Evolutionary conservation across 1,140 invertebrate species (phyloP), one percentile per base, ranked within the genome.

Genomic region (Drosophila santomea): DNA sequence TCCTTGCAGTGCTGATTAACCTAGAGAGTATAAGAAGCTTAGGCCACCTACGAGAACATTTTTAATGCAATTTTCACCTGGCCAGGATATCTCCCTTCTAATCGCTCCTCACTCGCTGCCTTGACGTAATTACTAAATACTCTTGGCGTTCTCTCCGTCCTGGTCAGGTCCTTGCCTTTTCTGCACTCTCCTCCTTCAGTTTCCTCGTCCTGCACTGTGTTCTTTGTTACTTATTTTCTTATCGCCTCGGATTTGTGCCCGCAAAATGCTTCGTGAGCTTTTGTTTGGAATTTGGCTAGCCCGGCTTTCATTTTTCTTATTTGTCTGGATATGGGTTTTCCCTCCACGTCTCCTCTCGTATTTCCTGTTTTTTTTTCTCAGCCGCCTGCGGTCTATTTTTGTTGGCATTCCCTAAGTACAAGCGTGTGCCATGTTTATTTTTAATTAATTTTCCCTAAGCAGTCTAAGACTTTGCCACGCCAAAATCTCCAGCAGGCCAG

Each of bases 391-490:
- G 80, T 88, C 76, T 88, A 84, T 89, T 88, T 89, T 88, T 54
- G 80, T 78, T 80, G 85, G 85, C 73, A 89, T 90, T 84, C 77
- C 80, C 60, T 61, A 76, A 78, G 80, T 62, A 89, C 84, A 89
- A 89, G 84, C 69, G 84, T 89, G 84, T 89, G 84, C 84, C 84
- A 89, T 89, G 84, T 89, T 89, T 89, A 89, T 89, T 89, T 89
- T 89, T 89, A 89, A 89, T 89, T 89, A 89, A 89, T 89, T 89
- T 89, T 89, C 80, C 84, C 89, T 89, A 89, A 89, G 80, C 84
- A 90, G 84, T 89, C 77, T 84, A 67, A 89, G 80, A 71, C 77
- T 47, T 47, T 63, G 77, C 76, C 79, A 71, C 61, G 48, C 69
- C 39, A 39, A 54, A 74, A 73, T 64, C 51, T 58, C 43, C 10